Conservation (phyloP, 2,888 invertebrate species). For the Cantharis rustica region DNA sequence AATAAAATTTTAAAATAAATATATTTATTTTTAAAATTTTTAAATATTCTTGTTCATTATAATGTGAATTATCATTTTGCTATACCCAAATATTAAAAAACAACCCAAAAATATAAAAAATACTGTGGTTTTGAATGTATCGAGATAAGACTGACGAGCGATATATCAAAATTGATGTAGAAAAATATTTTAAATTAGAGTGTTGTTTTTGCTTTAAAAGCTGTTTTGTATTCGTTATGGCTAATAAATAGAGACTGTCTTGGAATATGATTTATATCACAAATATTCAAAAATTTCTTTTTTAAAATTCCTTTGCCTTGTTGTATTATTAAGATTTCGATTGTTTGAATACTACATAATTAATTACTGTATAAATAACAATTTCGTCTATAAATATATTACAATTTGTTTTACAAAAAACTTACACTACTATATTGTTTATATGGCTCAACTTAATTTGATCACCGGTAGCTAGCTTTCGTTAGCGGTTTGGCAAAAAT, state of each 20-base stretch:
- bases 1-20: too few species aligned
- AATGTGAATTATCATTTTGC: neutral
- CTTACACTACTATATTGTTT: neutral
- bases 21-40: too few species aligned
- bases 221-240: neutral
- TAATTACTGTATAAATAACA: neutral
- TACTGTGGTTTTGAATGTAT: neutral
- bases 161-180: neutral
- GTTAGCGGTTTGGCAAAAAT: neutral
- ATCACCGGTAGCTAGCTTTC: neutral
- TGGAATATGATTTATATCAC: neutral
- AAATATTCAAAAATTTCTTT: neutral
- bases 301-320: neutral
- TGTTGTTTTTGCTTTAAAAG: neutral
- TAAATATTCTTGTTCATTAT: neutral
- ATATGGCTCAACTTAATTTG: neutral
- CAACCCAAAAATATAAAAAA: neutral
- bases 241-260: neutral
- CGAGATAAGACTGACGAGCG: neutral
- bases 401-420: neutral
- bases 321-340: neutral
- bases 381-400: neutral
- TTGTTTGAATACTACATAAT: neutral
- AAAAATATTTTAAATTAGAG: neutral
- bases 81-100: neutral